Base-by-base conservation (phyloP, 2,797 vertebrate genomes). In the Enteromius fasciolatus region DNA sequence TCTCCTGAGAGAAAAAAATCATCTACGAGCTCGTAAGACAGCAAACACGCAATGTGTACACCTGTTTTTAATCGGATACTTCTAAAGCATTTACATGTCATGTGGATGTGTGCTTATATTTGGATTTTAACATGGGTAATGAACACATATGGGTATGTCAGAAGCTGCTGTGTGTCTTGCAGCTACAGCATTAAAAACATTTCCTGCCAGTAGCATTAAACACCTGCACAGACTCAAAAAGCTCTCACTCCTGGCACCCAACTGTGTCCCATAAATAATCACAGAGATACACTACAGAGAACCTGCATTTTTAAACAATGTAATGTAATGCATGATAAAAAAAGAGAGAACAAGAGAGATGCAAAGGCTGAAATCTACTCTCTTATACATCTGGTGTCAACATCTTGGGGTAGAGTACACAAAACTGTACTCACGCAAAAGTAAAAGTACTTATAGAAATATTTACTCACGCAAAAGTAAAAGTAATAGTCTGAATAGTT, bases 281-380 rank as follows among this genome's bases (percentile, higher is more conserved):
- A 92, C 78, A 89, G 91, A 93, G 91, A 93, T 90, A 86, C 92
- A 94, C 92, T 94, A 91, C 87, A 84, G 88, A 92, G 89, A 89
- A 92, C 89, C 91, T 89, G 17, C 33, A 44, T 74, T 82, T 90
- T 87, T 83, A 88, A 86, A 93, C 92, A 94, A 92, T 91, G 91
- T 90, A 89, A 91, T 92, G 93, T 93, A 93, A 92, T 93, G 93
- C 92, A 89, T 92, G 88, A 87, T 92, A 79, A 41, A 44, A 70
- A 33, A 46, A 81, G 33, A 48, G 48, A 66, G 20, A 68, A 54
- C 18, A 59, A 61, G 63, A 66, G 70, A 57, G 67, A 77, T 64
- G 57, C 25, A n/a, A 39, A 79, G 14, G 14, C 73, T 82, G 54
- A 50, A 52, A 48, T 76, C 67, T 82, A 11, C 28, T 74, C 44